Evolutionary conservation across 2,797 vertebrate species (phyloP).

Genomic region (Anabas testudineus): DNA sequence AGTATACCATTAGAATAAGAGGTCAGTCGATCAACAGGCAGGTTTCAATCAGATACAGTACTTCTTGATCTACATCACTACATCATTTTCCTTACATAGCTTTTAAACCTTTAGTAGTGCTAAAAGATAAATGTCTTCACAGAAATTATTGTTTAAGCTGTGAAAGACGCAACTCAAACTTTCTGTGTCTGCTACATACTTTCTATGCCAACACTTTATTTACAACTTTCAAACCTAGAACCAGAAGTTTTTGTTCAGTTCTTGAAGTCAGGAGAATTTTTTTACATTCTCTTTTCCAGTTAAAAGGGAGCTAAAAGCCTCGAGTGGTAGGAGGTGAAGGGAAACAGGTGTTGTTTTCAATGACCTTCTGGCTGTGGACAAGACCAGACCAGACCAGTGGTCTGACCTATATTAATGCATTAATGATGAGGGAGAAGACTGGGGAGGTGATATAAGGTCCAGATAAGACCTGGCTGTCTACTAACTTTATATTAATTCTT

Average conservation of each 20-base stretch:
- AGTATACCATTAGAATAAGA: too few relatives aligned
- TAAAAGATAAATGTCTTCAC: too few relatives aligned
- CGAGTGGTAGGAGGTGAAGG: conserved; percentile 11
- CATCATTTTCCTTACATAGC: too few relatives aligned
- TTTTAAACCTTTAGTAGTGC: too few relatives aligned
- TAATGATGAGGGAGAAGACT: not conserved
- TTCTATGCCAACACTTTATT: not conserved
- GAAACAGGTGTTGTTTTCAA: conserved; percentile 46
- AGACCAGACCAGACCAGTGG: conserved; percentile 41
- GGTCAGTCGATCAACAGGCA: too few relatives aligned
- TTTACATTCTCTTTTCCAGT: not conserved
- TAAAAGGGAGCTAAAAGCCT: conserved; percentile 1
- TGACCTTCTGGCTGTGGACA: conserved; percentile 24
- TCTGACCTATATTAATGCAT: conserved; percentile 29
- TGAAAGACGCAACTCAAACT: too few relatives aligned
- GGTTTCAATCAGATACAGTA: too few relatives aligned
- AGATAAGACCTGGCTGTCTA: conserved; percentile 10
- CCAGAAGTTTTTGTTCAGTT: not conserved
- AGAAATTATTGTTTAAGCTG: too few relatives aligned
- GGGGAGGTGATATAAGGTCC: not conserved
- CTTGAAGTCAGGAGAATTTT: not conserved
- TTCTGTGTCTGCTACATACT: not conserved
- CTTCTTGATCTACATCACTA: too few relatives aligned
- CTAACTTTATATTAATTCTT: conserved; percentile 5
- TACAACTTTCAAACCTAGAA: not conserved